These are phyloP conservation scores for Drosophila burlai DNA, from an alignment of 1,140 invertebrate genomes.

Conservation along the genomic window DNA sequence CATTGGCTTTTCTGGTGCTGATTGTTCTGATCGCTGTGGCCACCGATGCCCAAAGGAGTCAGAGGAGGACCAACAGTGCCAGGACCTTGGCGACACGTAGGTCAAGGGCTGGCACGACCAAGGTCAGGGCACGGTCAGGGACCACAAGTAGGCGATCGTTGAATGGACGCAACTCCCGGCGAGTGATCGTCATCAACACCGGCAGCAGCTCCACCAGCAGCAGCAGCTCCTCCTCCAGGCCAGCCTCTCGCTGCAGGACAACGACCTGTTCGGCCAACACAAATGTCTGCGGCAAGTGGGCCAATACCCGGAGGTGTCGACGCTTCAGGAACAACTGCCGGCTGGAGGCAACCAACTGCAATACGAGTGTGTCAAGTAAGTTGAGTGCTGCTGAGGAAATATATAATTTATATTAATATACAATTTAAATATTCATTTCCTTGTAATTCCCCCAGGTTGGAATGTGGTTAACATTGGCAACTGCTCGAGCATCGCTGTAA, in stretches of 20 bases:
- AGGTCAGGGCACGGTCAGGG: background rate
- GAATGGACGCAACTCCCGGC: background rate
- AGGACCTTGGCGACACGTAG: conserved; percentile 9
- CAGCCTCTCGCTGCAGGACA: conserved; percentile 28
- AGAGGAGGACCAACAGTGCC: background rate
- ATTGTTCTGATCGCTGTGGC: conserved; percentile 31
- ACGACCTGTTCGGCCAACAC: conserved; percentile 14
- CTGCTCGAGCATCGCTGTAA: conserved; percentile 31
- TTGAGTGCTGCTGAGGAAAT: too few species aligned
- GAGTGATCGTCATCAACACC: background rate
- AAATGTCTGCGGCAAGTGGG: conserved; percentile 45
- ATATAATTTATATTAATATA: too few species aligned
- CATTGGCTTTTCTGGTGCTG: conserved; percentile 28
- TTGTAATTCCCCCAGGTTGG: conserved; percentile 14
- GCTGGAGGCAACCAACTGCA: conserved; percentile 39
- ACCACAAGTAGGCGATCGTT: background rate
- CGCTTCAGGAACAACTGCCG: conserved; percentile 35
- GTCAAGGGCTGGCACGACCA: background rate
- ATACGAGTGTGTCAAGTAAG: conserved; percentile 37
- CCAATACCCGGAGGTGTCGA: conserved; percentile 16
- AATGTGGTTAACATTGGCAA: conserved; percentile 29
- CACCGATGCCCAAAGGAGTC: conserved; percentile 39
- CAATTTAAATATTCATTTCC: too few species aligned
- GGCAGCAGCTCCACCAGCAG: conserved; percentile 16
- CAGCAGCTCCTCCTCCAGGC: conserved; percentile 26